A percentile compares a stretch with the other conserved stretches of the same genome.
These are phyloP conservation scores for Strigamia crassipes DNA, from an alignment of 2,888 invertebrate species.

Conservation along the genomic window DNA sequence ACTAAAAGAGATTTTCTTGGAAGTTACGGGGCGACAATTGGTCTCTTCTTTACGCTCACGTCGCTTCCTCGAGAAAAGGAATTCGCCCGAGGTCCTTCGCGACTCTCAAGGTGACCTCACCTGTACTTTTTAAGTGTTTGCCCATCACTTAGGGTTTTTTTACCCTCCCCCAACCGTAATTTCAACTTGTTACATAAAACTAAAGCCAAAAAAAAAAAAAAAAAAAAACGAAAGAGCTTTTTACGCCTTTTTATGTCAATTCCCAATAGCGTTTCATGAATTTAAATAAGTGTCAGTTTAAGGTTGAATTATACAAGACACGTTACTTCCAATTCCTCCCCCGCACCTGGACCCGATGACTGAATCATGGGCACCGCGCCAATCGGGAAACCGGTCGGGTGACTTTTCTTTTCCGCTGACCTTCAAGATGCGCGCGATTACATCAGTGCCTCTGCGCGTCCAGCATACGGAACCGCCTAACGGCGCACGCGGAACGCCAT, in stretches of 20 bases:
- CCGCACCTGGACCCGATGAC: slow-evolving; percentile 21
- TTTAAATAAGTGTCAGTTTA: not conserved
- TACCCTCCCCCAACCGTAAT: not conserved
- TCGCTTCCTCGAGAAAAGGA: slow-evolving; percentile 5
- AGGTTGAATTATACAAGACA: not conserved
- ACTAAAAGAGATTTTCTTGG: not conserved
- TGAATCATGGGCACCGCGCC: not conserved
- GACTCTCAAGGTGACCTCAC: slow-evolving; percentile 17
- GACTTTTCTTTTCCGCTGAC: slow-evolving; percentile 21
- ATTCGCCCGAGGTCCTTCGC: not conserved
- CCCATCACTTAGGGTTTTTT: not conserved
- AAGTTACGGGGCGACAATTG: slow-evolving; percentile 16
- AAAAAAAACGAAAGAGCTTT: too few species aligned
- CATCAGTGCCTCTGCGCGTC: slow-evolving; percentile 16
- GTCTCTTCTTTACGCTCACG: slow-evolving; percentile 5
- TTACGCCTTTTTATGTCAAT: not conserved
- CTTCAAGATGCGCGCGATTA: slow-evolving; percentile 21
- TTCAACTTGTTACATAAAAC: not conserved
- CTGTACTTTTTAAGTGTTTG: not conserved
- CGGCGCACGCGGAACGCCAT: slow-evolving; percentile 21
- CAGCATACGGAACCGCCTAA: slow-evolving; percentile 15
- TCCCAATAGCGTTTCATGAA: not conserved
- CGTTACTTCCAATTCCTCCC: slow-evolving; percentile 16
- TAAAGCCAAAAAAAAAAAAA: too few species aligned
- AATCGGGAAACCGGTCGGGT: slow-evolving; percentile 21